Conservation (phyloP, 2,797 vertebrate genomes). For the Hafferia zeledoni region DNA sequence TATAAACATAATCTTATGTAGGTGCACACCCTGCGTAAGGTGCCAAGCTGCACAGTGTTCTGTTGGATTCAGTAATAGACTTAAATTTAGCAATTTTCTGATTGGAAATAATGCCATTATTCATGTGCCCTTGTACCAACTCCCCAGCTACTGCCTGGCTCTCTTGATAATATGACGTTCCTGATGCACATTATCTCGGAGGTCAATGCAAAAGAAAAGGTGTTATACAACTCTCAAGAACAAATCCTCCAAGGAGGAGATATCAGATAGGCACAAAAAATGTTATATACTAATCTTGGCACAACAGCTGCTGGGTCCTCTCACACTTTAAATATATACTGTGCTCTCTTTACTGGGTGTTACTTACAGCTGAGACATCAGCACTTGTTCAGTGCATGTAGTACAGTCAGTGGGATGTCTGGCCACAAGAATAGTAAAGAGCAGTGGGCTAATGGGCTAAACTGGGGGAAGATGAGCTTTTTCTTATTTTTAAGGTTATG, state of each 20-base stretch:
- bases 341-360: background rate
- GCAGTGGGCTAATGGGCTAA: background rate
- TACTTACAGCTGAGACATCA: background rate
- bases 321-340: background rate
- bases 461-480: background rate
- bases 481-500: background rate
- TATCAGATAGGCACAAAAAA: background rate
- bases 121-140: constrained; percentile 64
- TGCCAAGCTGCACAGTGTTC: background rate
- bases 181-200: constrained; percentile 56
- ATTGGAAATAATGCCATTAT: constrained; percentile 65
- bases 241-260: constrained; percentile 20
- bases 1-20: background rate
- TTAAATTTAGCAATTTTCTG: constrained; percentile 67
- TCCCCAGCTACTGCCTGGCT: constrained; percentile 39
- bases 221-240: constrained; percentile 55
- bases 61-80: constrained; percentile 13
- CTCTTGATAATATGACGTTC: constrained; percentile 51
- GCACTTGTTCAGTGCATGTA: background rate
- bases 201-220: constrained; percentile 53
- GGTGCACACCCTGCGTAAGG: background rate
- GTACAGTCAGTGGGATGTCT: background rate
- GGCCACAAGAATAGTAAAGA: background rate
- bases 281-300: background rate
- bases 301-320: constrained; percentile 1